Percentiles rank a stretch among this genome's conserved stretches.
Conservation (phyloP, 30 jellyfish, hydroid and myxozoan species). For the Rhopilema esculentum region DNA sequence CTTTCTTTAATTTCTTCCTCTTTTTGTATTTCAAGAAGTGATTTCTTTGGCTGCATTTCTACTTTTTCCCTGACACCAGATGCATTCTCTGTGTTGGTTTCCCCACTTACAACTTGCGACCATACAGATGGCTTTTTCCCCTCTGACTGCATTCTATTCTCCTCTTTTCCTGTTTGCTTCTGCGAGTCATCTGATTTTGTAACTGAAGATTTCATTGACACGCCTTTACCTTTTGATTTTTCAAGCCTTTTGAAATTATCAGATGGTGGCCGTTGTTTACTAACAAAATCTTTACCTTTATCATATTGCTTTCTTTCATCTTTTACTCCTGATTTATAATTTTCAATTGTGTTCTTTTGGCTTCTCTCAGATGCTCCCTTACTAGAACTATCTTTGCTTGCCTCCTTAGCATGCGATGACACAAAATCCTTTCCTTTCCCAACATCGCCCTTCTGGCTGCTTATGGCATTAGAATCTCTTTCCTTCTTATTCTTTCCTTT, state of each 20-base stretch:
- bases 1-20: conserved; percentile 62
- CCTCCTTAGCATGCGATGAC: background rate
- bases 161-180: conserved; percentile 19
- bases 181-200: conserved; percentile 20
- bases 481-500: background rate
- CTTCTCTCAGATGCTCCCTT: background rate
- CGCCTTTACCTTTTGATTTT: conserved; percentile 40
- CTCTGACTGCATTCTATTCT: conserved; percentile 40
- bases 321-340: conserved; percentile 4
- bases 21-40: conserved; percentile 67
- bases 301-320: conserved; percentile 37
- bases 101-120: conserved; percentile 89
- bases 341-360: conserved; percentile 9
- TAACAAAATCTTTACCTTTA: background rate
- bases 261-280: conserved; percentile 18
- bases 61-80: conserved; percentile 31
- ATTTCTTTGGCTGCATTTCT: conserved; percentile 81
- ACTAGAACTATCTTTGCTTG: background rate
- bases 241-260: conserved; percentile 68
- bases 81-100: conserved; percentile 30
- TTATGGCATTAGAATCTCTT: background rate
- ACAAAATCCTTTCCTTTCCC: background rate
- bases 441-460: background rate
- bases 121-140: conserved; percentile 81
- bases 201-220: conserved; percentile 27